Percentiles rank a stretch among this genome's conserved stretches.
Evolutionary conservation across 2,888 invertebrate species (phyloP).

Genomic region (Ephialtes manifestator): DNA sequence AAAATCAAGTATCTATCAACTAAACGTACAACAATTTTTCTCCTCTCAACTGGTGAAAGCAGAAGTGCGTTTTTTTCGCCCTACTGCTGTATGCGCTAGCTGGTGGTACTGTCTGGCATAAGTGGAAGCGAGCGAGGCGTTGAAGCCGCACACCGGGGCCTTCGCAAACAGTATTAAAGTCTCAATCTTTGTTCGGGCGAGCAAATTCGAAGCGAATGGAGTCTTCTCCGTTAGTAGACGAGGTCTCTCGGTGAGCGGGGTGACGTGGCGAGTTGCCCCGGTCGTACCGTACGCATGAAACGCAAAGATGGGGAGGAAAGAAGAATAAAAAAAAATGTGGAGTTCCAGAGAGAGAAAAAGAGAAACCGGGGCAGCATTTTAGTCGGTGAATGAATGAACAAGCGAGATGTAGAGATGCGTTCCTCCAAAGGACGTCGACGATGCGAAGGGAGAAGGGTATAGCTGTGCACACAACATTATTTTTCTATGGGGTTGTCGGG

Average conservation of each 20-base stretch:
- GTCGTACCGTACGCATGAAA: conserved; percentile 28
- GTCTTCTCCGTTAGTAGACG: conserved; percentile 24
- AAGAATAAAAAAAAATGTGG: conserved; percentile 20
- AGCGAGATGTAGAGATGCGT: conserved; percentile 28
- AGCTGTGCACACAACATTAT: conserved; percentile 81
- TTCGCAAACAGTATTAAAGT: conserved; percentile 80
- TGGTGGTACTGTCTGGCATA: conserved; percentile 11
- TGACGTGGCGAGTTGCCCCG: conserved; percentile 64
- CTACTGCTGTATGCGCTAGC: neutral
- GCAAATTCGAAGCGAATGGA: conserved; percentile 73
- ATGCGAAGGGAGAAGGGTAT: conserved; percentile 60
- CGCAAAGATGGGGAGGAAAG: conserved; percentile 24
- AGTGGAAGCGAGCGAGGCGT: conserved; percentile 50
- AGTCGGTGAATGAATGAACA: conserved; percentile 59
- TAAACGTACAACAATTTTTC: conserved; percentile 12
- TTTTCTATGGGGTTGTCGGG: conserved; percentile 77
- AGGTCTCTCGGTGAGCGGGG: conserved; percentile 35
- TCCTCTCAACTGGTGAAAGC: conserved; percentile 10
- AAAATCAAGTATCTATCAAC: neutral
- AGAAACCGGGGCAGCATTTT: conserved; percentile 9
- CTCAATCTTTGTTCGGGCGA: conserved; percentile 81
- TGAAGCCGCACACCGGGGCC: conserved; percentile 58
- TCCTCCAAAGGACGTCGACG: conserved; percentile 58
- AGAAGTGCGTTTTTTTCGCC: conserved; percentile 7
- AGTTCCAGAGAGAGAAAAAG: conserved; percentile 15